These are phyloP conservation scores for Arbacia lixula DNA, from an alignment of 53 echinoderm and acorn worm species.

Conservation along the genomic window DNA sequence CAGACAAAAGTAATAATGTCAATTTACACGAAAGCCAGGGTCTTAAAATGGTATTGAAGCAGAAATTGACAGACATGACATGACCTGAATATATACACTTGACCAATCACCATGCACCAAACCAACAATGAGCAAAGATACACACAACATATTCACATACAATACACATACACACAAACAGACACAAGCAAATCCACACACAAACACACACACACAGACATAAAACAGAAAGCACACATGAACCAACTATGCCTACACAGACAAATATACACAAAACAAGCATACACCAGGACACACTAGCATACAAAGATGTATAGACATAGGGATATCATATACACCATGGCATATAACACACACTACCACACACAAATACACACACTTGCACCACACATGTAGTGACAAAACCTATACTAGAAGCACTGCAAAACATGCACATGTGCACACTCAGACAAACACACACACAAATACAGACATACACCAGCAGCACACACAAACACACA, in stretches of 20 bases:
- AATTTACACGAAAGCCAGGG: too few relatives aligned
- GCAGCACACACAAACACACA: constrained; percentile 21
- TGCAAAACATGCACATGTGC: constrained; percentile 3
- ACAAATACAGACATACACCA: not conserved
- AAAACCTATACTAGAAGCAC: not conserved
- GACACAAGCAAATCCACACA: not conserved
- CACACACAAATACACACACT: too few relatives aligned
- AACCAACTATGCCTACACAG: too few relatives aligned
- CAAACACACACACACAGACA: not conserved
- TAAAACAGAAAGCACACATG: too few relatives aligned
- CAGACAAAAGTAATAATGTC: too few relatives aligned
- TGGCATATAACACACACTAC: too few relatives aligned
- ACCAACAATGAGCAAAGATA: not conserved
- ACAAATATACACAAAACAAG: not conserved
- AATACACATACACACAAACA: not conserved
- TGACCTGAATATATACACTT: too few relatives aligned
- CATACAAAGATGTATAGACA: not conserved
- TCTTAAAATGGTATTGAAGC: too few relatives aligned
- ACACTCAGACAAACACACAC: constrained; percentile 22
- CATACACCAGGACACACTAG: not conserved
- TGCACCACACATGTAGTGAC: too few relatives aligned
- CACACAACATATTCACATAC: not conserved
- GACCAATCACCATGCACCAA: too few relatives aligned
- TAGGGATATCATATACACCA: too few relatives aligned
- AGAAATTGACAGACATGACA: too few relatives aligned